Conservation (phyloP, 2,888 invertebrate species). For the Cybosia mesomella region DNA sequence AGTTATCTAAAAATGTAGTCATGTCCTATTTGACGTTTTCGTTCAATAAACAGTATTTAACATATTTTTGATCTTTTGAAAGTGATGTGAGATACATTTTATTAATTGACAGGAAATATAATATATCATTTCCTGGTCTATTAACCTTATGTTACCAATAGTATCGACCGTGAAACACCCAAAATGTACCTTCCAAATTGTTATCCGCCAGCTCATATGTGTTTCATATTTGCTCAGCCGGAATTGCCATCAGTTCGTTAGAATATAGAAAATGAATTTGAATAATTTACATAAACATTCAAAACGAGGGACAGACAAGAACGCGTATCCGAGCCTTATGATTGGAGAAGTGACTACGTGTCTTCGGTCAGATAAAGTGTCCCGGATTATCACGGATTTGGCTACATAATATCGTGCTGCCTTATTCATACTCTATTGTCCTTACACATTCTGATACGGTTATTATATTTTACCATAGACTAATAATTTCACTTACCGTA, state of each 20-base stretch:
- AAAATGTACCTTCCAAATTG: constrained; percentile 4
- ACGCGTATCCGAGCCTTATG: constrained; percentile 21
- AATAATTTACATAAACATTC: constrained; percentile 32
- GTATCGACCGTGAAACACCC: constrained; percentile 16
- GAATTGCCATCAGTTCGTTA: constrained; percentile 25
- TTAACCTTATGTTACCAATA: constrained; percentile 6
- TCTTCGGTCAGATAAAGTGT: constrained; percentile 17
- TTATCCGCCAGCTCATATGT: constrained; percentile 6
- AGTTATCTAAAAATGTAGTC: not conserved
- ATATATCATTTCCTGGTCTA: constrained; percentile 1
- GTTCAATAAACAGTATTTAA: not conserved
- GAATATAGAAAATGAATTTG: constrained; percentile 35
- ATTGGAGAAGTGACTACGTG: constrained; percentile 27
- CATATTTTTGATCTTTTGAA: not conserved
- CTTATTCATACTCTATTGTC: constrained; percentile 11
- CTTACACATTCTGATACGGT: not conserved
- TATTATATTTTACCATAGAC: not conserved
- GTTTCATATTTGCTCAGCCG: constrained; percentile 24
- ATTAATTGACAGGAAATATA: not conserved
- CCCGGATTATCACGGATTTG: constrained; percentile 15
- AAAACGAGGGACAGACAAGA: constrained; percentile 19
- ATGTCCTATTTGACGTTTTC: not conserved
- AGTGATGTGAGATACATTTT: not conserved
- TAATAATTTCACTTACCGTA: too few species aligned
- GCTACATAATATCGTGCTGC: constrained; percentile 12